Evolutionary conservation across 2,113 vertebrate genomes (phyloP), one percentile per base, ranked within the genome.

Genomic region (Oncorhynchus keta): DNA sequence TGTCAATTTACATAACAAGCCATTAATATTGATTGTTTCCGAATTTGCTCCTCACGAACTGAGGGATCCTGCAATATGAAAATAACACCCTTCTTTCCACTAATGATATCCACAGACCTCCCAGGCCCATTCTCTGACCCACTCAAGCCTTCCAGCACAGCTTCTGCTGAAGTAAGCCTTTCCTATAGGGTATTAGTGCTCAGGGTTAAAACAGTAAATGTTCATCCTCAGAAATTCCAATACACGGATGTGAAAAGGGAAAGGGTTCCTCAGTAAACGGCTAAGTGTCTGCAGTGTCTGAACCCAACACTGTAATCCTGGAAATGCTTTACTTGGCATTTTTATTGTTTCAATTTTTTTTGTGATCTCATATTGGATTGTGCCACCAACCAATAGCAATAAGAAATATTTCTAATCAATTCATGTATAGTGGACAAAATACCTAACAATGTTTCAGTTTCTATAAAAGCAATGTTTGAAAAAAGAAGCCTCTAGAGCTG

Each of bases 1-100:
- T 75, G 65, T 84, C 77, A 79, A 81, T 85, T 90, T 88, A 86
- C 80, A 81, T 86, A 91, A 92, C 84, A 76, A 76, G 78, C 77
- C 81, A 89, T 93, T 89, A 89, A 88, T 89, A 92, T 91, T 84
- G 83, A 93, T 90, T 85, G 81, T 86, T 88, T 86, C 83, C 78
- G 87, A 91, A 90, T 86, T 81, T 91, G 76, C 76, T 70, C 70
- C 62, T 74, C 48, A 7, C 66, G n/a, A 86, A 79, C 72, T 26
- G 67, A 77, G 74, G 74, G 77, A 85, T 86, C 80, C 79, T 71
- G 62, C 78, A 65, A 72, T 72, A 75, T 82, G 76, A 88, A 91
- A 90, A 90, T 78, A 88, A 83, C 78, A 76, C 70, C 70, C 79
- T 88, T 83, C 83, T 86, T 83, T 74, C 76, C 76, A 79, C 83